A percentile compares a stretch with the other conserved stretches of the same genome.
Evolutionary conservation across 2,113 vertebrate species (phyloP).

Genomic region (Tupaia tana): DNA sequence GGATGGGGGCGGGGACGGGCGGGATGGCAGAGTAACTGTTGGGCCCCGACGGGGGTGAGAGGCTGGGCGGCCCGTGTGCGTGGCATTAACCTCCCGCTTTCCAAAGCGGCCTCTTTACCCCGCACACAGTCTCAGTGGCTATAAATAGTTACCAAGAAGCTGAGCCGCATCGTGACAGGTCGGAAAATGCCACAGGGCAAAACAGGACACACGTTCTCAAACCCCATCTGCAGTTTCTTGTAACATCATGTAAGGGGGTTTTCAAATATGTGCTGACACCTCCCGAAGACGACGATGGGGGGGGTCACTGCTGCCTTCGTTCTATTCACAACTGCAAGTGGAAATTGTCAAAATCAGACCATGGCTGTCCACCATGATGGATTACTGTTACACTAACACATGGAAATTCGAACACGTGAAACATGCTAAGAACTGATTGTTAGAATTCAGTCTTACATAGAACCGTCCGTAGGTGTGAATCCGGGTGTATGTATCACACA

Average conservation of each 20-base stretch:
- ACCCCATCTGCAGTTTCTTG: conserved; percentile 18
- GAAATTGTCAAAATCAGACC: conserved; percentile 19
- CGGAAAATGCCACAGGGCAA: conserved; percentile 57
- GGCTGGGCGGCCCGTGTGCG: conserved; percentile 67
- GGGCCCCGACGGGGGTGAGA: conserved; percentile 72
- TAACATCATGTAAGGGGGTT: conserved; percentile 50
- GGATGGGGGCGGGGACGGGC: conserved; percentile 70
- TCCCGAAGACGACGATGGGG: conserved; percentile 37
- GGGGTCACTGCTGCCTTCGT: conserved; percentile 45
- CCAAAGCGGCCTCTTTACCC: conserved; percentile 68
- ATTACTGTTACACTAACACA: not conserved
- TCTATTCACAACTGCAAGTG: conserved; percentile 66
- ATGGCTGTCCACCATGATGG: not conserved
- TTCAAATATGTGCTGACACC: conserved; percentile 63
- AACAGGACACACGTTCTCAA: conserved; percentile 57
- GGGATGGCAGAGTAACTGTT: conserved; percentile 73
- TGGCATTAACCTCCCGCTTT: conserved; percentile 70
- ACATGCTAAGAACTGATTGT: not conserved
- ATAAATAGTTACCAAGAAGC: conserved; percentile 66
- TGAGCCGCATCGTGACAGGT: conserved; percentile 60
- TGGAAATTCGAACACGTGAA: not conserved
- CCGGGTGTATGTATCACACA: not conserved
- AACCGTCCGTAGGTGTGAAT: not conserved
- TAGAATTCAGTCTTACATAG: not conserved
- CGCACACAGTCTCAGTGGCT: conserved; percentile 53